Conservation (phyloP, 64 coral and sea anemone species). For the Stylophora pistillata region DNA sequence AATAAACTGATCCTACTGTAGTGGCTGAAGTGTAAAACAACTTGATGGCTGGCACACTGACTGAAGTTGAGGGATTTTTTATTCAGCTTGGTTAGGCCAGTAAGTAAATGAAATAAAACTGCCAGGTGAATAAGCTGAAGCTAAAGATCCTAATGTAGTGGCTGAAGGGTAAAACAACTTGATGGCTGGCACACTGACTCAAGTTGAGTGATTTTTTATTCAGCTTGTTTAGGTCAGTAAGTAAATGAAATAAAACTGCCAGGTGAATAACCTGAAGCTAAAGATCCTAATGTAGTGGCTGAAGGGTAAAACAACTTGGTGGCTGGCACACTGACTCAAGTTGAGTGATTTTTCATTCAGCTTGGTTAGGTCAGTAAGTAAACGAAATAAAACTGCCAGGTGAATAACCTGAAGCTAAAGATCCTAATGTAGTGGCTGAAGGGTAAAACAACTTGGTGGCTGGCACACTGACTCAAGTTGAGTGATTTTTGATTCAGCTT, state of each 20-base stretch:
- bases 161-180: neutral
- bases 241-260: neutral
- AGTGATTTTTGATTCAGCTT: too few species aligned
- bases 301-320: neutral
- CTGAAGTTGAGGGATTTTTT: conserved; percentile 81
- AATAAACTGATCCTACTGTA: too few species aligned
- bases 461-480: too few species aligned
- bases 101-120: conserved; percentile 41
- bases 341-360: neutral
- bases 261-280: neutral
- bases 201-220: conserved; percentile 82
- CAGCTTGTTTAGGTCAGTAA: conserved; percentile 94
- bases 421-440: too few species aligned
- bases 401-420: too few species aligned
- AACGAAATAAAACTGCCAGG: neutral
- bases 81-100: conserved; percentile 93
- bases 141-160: too few species aligned
- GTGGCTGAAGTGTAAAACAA: too few species aligned
- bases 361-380: conserved; percentile 91
- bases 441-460: neutral
- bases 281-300: too few species aligned
- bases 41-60: neutral
- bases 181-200: neutral
- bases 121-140: too few species aligned
- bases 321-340: too few species aligned